Base-by-base conservation (phyloP, 2,888 invertebrate species). In the Ferrisia virgata region DNA sequence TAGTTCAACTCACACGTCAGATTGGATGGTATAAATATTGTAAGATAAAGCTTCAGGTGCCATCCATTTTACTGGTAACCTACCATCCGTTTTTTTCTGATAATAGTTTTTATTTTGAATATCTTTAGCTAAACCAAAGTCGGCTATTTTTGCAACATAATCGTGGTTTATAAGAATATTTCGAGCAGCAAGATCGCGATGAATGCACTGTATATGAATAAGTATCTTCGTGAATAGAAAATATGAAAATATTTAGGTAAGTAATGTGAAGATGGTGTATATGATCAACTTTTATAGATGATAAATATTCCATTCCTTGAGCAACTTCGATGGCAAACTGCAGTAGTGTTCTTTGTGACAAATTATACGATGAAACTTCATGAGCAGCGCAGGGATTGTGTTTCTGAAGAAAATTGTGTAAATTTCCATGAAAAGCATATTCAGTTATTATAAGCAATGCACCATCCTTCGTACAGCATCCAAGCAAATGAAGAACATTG, bases 41-140 rank as follows among this genome's bases (percentile, higher is more conserved):
- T 98, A 96, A 89, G 97, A 97, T 39, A 99, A 90, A 0, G 99
- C 97, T 89, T 99, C 99, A 0, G 98, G 97, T 0, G 99, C 98
- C 99, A 99, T 99, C 99, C 99, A 99, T 90, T 99, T 98, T 28
- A 99, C 96, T 0, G 99, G 99, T 86, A 99, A 90, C 53, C 97
- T 91, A 11, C 99, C 99, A 88, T 98, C 96, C 18, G 97, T 97
- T 86, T 95, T 96, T 91, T 98, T 98, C 86, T 96, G 93, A 89
- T 99, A 98, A 89, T 99, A 98, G 88, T 98, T 97, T 87, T 95
- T 94, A 87, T 94, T 94, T 88, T 96, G 95, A 13, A 99, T 94
- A 88, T 98, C 98, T 87, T 99, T 92, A 0, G 99, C 98, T 79
- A 99, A 91, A 0, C 99, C 99, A 89, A 99, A 99, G 90, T 99